Conservation (phyloP, 2,888 invertebrate genomes). For the Hipparchia semele region DNA sequence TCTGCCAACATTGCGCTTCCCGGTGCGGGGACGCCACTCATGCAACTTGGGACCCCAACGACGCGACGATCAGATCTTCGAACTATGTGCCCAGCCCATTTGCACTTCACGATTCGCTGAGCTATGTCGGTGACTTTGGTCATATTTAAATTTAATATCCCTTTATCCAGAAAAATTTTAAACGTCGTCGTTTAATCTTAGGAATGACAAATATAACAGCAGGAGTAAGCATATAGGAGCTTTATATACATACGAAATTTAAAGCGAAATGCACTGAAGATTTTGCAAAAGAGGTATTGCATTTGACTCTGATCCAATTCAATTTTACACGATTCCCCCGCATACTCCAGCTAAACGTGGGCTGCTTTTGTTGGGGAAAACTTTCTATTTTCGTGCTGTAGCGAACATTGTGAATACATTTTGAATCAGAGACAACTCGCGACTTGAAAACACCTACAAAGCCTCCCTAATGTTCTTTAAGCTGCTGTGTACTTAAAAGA, state of each 20-base stretch:
- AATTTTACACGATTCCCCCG: conserved; percentile 11
- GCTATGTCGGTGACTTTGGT: background rate
- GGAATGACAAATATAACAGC: background rate
- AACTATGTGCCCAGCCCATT: too few relatives aligned
- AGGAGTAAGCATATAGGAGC: background rate
- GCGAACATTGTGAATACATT: background rate
- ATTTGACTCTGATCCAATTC: conserved; percentile 26
- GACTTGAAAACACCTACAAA: background rate
- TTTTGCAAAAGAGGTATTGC: conserved; percentile 18
- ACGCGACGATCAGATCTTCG: too few relatives aligned
- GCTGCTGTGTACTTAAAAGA: background rate
- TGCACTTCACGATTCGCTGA: too few relatives aligned
- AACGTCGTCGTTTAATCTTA: background rate
- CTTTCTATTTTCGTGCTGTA: background rate
- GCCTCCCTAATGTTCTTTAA: background rate
- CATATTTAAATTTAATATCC: background rate
- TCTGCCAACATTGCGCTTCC: too few relatives aligned
- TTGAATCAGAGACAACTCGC: background rate
- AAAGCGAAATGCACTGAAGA: conserved; percentile 11
- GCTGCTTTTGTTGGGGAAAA: conserved; percentile 1
- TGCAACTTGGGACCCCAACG: too few relatives aligned
- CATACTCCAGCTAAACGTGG: background rate
- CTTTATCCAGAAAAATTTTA: background rate
- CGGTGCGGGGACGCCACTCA: too few relatives aligned
- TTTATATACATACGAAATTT: conserved; percentile 8